Conservation (phyloP, 1,140 invertebrate species). For the Procambarus clarkii region DNA sequence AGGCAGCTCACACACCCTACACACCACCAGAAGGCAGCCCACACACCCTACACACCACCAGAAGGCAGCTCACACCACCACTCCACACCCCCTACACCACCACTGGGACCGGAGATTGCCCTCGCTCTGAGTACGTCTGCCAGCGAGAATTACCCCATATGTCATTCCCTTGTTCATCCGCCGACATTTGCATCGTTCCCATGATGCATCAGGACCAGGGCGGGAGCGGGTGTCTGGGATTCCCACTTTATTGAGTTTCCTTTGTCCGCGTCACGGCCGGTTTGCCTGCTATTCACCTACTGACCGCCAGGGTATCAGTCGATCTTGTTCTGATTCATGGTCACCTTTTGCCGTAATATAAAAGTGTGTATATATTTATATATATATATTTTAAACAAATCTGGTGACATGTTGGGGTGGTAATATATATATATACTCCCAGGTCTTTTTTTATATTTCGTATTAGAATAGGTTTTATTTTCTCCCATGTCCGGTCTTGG, state of each 20-base stretch:
- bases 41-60: too few species aligned
- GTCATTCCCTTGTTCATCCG: conserved; percentile 13
- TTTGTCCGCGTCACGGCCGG: neutral
- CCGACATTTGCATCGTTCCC: neutral
- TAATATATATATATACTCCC: too few species aligned
- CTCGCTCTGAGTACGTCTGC: neutral
- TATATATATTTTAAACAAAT: too few species aligned
- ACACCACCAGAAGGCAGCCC: too few species aligned
- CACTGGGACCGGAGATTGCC: neutral
- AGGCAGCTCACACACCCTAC: too few species aligned
- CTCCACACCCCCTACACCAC: neutral
- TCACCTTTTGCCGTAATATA: too few species aligned
- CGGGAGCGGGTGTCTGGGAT: neutral
- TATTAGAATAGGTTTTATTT: too few species aligned
- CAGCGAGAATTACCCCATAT: neutral
- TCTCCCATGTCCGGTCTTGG: too few species aligned
- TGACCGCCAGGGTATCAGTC: neutral
- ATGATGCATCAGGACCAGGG: neutral
- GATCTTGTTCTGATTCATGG: too few species aligned
- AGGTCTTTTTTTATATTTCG: too few species aligned
- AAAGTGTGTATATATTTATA: too few species aligned
- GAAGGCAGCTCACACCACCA: neutral
- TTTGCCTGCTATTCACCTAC: neutral
- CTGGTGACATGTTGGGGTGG: too few species aligned
- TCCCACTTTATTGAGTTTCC: neutral